These are phyloP conservation scores for Orcinus orca DNA, from an alignment of 2,113 vertebrate species.

Conservation along the genomic window DNA sequence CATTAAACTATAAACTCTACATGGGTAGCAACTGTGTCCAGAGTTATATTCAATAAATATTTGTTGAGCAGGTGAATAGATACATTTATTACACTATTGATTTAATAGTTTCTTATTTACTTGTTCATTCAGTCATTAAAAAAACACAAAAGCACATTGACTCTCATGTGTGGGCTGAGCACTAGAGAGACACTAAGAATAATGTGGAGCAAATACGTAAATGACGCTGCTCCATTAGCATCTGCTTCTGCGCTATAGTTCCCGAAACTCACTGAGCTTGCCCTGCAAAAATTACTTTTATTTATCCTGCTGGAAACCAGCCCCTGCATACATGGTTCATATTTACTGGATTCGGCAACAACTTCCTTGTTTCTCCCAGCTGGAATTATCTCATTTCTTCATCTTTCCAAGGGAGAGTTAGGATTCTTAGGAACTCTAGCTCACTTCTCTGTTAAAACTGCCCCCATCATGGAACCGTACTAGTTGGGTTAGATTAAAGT, in stretches of 20 bases:
- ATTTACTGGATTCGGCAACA: background rate
- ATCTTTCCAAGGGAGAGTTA: background rate
- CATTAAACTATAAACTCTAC: background rate
- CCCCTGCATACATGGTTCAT: background rate
- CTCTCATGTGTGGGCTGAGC: background rate
- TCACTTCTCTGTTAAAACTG: background rate
- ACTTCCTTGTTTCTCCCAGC: background rate
- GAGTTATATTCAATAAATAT: background rate
- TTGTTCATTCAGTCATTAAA: background rate
- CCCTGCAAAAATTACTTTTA: background rate
- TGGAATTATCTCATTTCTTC: background rate
- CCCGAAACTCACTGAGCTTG: background rate
- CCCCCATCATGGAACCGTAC: background rate
- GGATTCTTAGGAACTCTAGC: background rate
- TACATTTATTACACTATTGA: background rate
- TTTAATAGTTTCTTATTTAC: background rate
- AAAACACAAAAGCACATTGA: background rate
- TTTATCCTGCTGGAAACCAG: background rate
- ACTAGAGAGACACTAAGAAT: background rate
- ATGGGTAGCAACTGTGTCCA: background rate
- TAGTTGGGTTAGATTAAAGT: background rate
- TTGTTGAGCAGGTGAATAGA: background rate
- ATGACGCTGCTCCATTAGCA: background rate
- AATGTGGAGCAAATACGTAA: background rate
- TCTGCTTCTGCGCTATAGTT: background rate